Base-by-base conservation (phyloP, 2,888 invertebrate species). In the Apamea sordens region DNA sequence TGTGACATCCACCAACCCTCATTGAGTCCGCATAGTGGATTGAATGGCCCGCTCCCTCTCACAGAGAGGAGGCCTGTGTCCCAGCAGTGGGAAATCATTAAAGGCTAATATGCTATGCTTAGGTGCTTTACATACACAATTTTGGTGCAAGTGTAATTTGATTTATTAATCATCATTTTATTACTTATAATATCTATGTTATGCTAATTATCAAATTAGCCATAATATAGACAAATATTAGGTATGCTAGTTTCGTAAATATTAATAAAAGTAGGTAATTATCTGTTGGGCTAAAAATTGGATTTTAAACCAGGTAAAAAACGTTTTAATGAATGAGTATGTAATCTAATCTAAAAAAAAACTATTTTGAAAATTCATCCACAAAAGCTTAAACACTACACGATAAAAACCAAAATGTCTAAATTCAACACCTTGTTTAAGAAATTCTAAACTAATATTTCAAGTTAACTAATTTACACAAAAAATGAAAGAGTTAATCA, bases 401-500 rank as follows among this genome's bases (percentile, higher is more conserved):
- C 41, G 41, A 56, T 47, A 53, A 67, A 79, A 69, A 4, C 18
- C 24, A 64, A 53, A 53, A 53, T 36, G 3, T 21, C 41, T 63
- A 32, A 70, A 83, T 44, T 61, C 24, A 68, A 32, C 21, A 78
- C 13, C 41, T 76, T 73, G 8, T 68, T 59, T 11, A 59, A 56
- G 24, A 63, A 87, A 68, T 36, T 73, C 63, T 50, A 11, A 41
- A 77, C 70, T 32, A 78, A 87, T 77, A 83, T 82, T 89, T 89
- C 73, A 85, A 82, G 77, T 88, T 71, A 77, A 87, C 64, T 80
- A 82, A 87, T 88, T 88, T 84, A 77, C 76, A 69, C 73, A 82
- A 82, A 88, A 89, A 90, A 89, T 80, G 28, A 87, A 90, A 71
- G 85, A 88, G 88, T 91, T 89, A 88, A 90, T 89, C 87, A 87